Conservation (phyloP, 92 coral and sea anemone genomes). For the Epizoanthus stellaris region DNA sequence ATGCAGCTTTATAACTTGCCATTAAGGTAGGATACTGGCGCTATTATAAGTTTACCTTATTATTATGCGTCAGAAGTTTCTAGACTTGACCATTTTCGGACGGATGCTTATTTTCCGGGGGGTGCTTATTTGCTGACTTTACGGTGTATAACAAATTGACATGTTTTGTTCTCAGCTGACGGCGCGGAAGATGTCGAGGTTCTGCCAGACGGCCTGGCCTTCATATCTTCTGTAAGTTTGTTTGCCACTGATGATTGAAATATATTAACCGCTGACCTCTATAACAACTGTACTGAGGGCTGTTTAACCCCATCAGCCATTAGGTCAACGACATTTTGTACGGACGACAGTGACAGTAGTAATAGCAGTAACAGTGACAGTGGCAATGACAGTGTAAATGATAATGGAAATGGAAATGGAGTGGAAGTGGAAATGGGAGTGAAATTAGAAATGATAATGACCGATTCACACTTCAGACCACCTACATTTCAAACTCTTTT, state of each 20-base stretch:
- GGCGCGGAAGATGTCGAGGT: conserved; percentile 55
- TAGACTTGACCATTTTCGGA: no score
- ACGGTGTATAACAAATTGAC: background rate
- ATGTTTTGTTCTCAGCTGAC: conserved; percentile 31
- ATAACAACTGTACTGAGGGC: no score
- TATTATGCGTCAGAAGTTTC: no score
- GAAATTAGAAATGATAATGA: background rate
- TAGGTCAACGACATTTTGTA: background rate
- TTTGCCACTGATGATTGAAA: background rate
- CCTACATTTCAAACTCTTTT: background rate
- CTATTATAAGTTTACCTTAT: no score
- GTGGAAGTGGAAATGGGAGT: background rate
- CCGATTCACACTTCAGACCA: background rate
- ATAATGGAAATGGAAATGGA: background rate
- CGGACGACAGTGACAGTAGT: background rate
- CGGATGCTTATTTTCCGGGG: no score
- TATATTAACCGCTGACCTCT: no score
- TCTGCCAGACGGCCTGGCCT: conserved; percentile 47
- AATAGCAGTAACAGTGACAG: background rate
- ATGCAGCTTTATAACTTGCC: no score
- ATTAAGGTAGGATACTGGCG: no score
- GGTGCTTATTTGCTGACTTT: no score
- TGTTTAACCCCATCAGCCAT: no score
- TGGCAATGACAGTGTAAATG: background rate
- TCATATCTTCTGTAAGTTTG: conserved; percentile 48